Conservation (phyloP, 2,888 invertebrate species). For the Rhorus exstirpatorius region DNA sequence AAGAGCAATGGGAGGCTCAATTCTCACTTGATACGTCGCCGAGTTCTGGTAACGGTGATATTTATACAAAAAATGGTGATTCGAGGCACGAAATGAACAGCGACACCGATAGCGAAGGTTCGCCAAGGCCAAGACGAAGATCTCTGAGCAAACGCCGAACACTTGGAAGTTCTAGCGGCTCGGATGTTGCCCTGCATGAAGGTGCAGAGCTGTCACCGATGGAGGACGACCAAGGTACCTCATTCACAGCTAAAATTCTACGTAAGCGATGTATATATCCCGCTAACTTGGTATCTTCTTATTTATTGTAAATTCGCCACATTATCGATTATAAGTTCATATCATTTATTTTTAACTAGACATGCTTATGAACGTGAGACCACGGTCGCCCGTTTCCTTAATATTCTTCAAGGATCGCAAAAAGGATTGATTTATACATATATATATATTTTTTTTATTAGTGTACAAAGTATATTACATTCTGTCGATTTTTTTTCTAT, state of each 20-base stretch:
- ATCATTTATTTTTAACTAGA: slow-evolving; percentile 19
- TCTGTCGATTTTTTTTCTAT: not conserved
- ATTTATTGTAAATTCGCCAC: slow-evolving; percentile 11
- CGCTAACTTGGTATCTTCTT: slow-evolving; percentile 74
- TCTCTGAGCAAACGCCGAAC: slow-evolving; percentile 86
- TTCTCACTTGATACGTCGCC: slow-evolving; percentile 83
- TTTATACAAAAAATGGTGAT: slow-evolving; percentile 80
- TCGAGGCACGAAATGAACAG: slow-evolving; percentile 82
- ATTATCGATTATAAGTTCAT: slow-evolving; percentile 8
- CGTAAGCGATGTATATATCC: slow-evolving; percentile 86
- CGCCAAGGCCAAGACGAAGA: slow-evolving; percentile 81
- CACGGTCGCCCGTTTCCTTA: slow-evolving; percentile 2
- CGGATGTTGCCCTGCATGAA: slow-evolving; percentile 89
- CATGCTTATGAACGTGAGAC: not conserved
- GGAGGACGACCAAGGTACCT: slow-evolving; percentile 89
- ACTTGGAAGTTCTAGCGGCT: slow-evolving; percentile 89
- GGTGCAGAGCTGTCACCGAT: slow-evolving; percentile 88
- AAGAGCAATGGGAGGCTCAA: slow-evolving; percentile 82
- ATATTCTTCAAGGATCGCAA: slow-evolving; percentile 1
- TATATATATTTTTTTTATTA: not conserved
- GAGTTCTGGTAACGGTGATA: slow-evolving; percentile 82
- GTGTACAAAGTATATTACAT: not conserved
- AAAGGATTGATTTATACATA: not conserved
- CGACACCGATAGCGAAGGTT: slow-evolving; percentile 84
- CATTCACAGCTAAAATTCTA: slow-evolving; percentile 85